Conservation (phyloP, 1,140 invertebrate species). For the Pseudomyrmex gracilis region DNA sequence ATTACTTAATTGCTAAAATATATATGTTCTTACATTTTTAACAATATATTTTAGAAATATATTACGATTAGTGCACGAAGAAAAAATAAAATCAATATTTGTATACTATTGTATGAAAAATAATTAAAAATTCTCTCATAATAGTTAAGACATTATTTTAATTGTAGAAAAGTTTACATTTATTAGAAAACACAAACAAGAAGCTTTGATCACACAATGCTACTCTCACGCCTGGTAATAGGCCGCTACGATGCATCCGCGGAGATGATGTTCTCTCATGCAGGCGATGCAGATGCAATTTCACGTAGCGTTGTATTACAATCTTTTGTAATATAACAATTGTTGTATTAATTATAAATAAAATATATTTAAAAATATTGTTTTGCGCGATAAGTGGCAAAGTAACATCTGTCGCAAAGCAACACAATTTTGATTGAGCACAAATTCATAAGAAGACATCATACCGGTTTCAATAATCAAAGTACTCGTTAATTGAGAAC, state of each 20-base stretch:
- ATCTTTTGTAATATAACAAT: neutral
- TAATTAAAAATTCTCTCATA: no score
- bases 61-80: no score
- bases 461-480: neutral
- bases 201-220: neutral
- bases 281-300: slow-evolving; percentile 20
- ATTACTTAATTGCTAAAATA: no score
- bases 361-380: neutral
- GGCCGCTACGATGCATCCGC: slow-evolving; percentile 66
- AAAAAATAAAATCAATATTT: no score
- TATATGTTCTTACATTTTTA: no score
- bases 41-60: no score
- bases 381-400: neutral
- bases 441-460: slow-evolving; percentile 25
- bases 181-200: no score
- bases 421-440: neutral
- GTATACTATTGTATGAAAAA: no score
- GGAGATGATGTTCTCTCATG: slow-evolving; percentile 28
- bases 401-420: no score
- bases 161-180: no score
- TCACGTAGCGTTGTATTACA: neutral
- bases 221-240: slow-evolving; percentile 70
- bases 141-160: no score
- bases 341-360: no score
- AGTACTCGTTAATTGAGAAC: slow-evolving; percentile 25